Evolutionary conservation across 2,888 invertebrate genomes (phyloP), one percentile per base, ranked within the genome.

Genomic region (Pemphredon lugubris): DNA sequence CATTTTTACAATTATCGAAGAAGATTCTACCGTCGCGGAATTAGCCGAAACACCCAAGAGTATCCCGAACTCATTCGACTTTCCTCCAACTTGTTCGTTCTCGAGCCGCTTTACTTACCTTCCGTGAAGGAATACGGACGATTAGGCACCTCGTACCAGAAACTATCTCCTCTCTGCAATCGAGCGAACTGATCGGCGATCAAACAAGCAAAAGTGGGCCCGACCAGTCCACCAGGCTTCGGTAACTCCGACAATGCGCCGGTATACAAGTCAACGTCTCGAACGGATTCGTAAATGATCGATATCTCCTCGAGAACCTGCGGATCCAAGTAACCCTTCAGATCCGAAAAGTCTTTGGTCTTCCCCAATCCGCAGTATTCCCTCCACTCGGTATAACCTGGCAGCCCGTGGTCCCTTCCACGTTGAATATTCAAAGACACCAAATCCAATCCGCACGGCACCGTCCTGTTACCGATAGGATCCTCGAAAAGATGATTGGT

Each of bases 381-480:
- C 50, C 97, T 91, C 94, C 95, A 97, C 30, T 91, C 91, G 0
- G 93, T 92, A 89, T 97, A 97, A 0, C 94, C 90, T 0, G 96
- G 95, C 61, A 97, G 90, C 0, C 97, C 97, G 88, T 97, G 97
- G 91, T 97, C 97, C 0, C 97, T 90, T 0, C 97, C 97, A 32
- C 97, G 92, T 89, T 97, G 97, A 82, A 97, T 96, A 90, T 97
- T 96, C 71, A 97, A 91, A 0, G 97, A 95, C 0, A 96, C 96
- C 83, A 97, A 91, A 91, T 97, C 97, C 61, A 97, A 91, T 0
- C 96, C 96, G 79, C 94, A 95, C 0, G 93, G 90, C 0, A 91
- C 88, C 0, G 77, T 78, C 0, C 54, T 54, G 79, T 91, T 91
- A 1, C 81, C 75, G 0, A 84, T 70, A 0, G 86, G 81, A 30